These are phyloP conservation scores for Luehdorfia chinensis DNA, from an alignment of 1,140 invertebrate species.

Conservation along the genomic window DNA sequence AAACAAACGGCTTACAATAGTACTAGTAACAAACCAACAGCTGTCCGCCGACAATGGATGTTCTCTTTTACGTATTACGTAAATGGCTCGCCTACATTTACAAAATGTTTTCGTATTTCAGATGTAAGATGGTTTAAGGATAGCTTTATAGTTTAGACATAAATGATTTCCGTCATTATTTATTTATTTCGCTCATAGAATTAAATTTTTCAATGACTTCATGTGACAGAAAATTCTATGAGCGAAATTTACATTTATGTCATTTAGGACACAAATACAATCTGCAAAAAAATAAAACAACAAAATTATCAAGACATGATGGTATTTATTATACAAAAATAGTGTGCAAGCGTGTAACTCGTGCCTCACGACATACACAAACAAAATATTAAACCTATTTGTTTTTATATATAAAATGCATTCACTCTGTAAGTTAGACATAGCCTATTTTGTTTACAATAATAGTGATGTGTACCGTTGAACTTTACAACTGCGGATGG, in stretches of 20 bases:
- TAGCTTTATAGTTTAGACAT: too few species aligned
- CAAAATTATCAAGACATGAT: conserved; percentile 65
- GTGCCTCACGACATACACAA: conserved; percentile 69
- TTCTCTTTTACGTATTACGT: conserved; percentile 49
- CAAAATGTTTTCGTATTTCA: conserved; percentile 39
- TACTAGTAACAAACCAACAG: conserved; percentile 54
- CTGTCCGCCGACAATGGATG: conserved; percentile 62
- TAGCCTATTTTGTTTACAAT: conserved; percentile 69
- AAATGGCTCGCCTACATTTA: conserved; percentile 39
- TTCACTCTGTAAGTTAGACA: conserved; percentile 72
- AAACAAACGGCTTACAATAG: conserved; percentile 54
- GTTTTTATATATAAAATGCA: conserved; percentile 70
- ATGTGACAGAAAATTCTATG: too few species aligned
- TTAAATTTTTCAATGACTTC: too few species aligned
- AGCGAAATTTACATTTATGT: too few species aligned
- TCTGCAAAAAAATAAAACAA: conserved; percentile 61
- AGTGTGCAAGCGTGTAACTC: conserved; percentile 74
- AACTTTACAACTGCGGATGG: conserved; percentile 63
- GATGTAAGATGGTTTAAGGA: too few species aligned
- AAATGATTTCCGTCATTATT: too few species aligned
- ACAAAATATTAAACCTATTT: conserved; percentile 66
- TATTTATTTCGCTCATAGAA: too few species aligned
- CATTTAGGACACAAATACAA: too few species aligned
- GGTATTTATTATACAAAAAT: conserved; percentile 77
- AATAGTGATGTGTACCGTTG: conserved; percentile 63